Evolutionary conservation across 2,113 vertebrate genomes (phyloP).

Genomic region (Tragelaphus buxtoni): DNA sequence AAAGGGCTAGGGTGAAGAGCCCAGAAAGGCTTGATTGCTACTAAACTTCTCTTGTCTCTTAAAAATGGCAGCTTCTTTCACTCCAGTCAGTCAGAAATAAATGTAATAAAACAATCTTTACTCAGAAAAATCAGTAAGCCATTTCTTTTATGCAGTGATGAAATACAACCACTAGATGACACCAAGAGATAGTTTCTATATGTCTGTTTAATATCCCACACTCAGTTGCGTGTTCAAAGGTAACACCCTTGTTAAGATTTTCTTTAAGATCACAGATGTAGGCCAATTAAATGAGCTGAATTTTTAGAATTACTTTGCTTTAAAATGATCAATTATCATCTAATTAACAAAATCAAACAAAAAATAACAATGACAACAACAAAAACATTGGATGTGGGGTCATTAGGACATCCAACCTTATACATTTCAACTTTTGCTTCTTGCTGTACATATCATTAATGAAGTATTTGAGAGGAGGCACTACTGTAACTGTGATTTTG

Average conservation of each 20-base stretch:
- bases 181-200: conserved; percentile 92
- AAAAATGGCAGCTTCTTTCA: conserved; percentile 77
- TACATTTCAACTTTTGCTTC: background rate
- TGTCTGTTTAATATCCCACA: conserved; percentile 78
- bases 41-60: conserved; percentile 71
- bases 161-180: conserved; percentile 95
- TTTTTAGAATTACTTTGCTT: conserved; percentile 75
- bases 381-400: conserved; percentile 65
- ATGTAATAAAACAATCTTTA: conserved; percentile 16
- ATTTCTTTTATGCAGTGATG: conserved; percentile 87
- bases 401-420: conserved; percentile 46
- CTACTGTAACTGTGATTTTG: background rate
- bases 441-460: conserved; percentile 37
- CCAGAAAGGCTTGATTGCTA: conserved; percentile 56
- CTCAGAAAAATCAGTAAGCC: conserved; percentile 18
- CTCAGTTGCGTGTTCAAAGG: conserved; percentile 69
- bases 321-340: conserved; percentile 76
- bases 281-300: conserved; percentile 73
- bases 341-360: background rate
- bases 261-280: conserved; percentile 80
- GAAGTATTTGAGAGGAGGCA: background rate
- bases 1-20: conserved; percentile 73
- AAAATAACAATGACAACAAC: conserved; percentile 27
- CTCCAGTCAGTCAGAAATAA: conserved; percentile 74
- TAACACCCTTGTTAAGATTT: conserved; percentile 78